A percentile compares a stretch with the other conserved stretches of the same genome.
Conservation (phyloP, 2,797 vertebrate species). For the Myotis vivesi region DNA sequence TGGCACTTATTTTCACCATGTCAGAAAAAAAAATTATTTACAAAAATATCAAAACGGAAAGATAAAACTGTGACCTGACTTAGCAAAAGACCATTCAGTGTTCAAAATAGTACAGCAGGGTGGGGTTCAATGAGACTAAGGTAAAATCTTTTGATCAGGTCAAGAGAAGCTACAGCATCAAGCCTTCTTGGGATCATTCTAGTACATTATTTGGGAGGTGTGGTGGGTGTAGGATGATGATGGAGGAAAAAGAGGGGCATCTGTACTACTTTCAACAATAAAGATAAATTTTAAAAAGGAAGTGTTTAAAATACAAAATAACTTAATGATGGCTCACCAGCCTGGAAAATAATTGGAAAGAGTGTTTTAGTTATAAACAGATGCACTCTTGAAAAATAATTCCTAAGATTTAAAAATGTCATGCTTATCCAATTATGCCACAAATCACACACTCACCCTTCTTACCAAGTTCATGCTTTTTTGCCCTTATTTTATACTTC, state of each 20-base stretch:
- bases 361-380: constrained; percentile 42
- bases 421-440: neutral
- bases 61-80: neutral
- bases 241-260: no score
- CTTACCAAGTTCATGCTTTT: constrained; percentile 4
- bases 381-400: constrained; percentile 2
- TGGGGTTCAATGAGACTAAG: neutral
- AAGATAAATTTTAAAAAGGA: neutral
- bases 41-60: constrained; percentile 15
- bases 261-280: no score
- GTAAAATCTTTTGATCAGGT: neutral
- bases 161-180: neutral
- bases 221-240: no score
- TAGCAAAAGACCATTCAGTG: neutral
- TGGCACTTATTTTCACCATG: neutral
- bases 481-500: neutral
- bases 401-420: constrained; percentile 18
- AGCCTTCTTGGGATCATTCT: neutral
- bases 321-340: neutral
- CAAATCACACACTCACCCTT: neutral
- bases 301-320: constrained; percentile 25
- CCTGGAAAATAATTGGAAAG: neutral
- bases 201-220: neutral
- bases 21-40: neutral
- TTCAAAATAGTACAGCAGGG: neutral